Conservation (phyloP, 2,113 vertebrate genomes). For the Pantherophis guttatus region DNA sequence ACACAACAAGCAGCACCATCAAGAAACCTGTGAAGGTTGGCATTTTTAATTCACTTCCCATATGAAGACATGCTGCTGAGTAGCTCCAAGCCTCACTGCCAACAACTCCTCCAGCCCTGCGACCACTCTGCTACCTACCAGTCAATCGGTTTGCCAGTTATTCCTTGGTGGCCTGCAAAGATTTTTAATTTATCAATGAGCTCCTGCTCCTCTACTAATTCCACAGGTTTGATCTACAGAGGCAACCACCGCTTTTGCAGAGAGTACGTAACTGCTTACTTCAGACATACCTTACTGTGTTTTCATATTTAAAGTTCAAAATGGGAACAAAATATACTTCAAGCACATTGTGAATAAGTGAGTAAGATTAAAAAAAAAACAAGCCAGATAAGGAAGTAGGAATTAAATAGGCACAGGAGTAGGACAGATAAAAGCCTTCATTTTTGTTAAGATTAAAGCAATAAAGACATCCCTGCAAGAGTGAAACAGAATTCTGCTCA, state of each 20-base stretch:
- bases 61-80: background rate
- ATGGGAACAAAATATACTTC: background rate
- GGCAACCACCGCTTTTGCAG: background rate
- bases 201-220: background rate
- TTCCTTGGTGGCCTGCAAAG: background rate
- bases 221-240: background rate
- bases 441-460: background rate
- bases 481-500: background rate
- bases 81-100: background rate
- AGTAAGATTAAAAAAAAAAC: background rate
- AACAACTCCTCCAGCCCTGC: background rate
- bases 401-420: background rate
- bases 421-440: background rate
- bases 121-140: background rate
- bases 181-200: background rate
- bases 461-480: background rate
- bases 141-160: background rate
- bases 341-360: background rate
- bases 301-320: background rate
- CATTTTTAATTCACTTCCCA: background rate
- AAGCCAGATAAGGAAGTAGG: background rate
- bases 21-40: background rate
- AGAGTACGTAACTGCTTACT: background rate
- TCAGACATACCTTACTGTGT: background rate
- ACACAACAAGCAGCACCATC: background rate